Conservation (phyloP, 2,888 invertebrate genomes). For the Clivina fossor region DNA sequence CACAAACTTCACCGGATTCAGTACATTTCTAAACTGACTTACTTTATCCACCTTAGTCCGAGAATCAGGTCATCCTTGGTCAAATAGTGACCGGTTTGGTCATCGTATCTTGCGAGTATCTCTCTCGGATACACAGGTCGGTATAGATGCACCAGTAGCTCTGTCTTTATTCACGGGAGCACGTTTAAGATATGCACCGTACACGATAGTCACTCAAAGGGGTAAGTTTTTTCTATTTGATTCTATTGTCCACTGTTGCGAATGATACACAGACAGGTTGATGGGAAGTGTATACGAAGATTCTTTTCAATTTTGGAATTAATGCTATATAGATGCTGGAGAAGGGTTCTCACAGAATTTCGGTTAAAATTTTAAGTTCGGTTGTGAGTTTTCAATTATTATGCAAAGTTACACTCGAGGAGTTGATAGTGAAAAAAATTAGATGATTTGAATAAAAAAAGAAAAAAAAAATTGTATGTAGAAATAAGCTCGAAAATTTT, state of each 20-base stretch:
- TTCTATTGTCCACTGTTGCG: conserved; percentile 37
- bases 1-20: neutral
- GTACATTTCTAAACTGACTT: conserved; percentile 4
- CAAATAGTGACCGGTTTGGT: conserved; percentile 6
- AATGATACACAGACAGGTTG: conserved; percentile 46
- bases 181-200: conserved; percentile 4
- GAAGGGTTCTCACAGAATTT: neutral
- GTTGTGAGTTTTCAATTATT: too few relatives aligned
- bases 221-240: conserved; percentile 37
- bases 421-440: too few relatives aligned
- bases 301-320: neutral
- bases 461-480: too few relatives aligned
- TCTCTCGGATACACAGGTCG: conserved; percentile 1
- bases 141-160: conserved; percentile 33
- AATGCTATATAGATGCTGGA: conserved; percentile 4
- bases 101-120: conserved; percentile 15
- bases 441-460: too few relatives aligned
- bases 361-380: too few relatives aligned
- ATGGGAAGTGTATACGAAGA: conserved; percentile 34
- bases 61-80: neutral
- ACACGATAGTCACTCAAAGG: conserved; percentile 34
- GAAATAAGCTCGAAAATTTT: too few relatives aligned
- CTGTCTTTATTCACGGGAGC: conserved; percentile 38
- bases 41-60: conserved; percentile 2
- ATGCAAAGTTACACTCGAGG: too few relatives aligned